Conservation (phyloP, 2,113 vertebrate genomes). For the Nothoprocta perdicaria region DNA sequence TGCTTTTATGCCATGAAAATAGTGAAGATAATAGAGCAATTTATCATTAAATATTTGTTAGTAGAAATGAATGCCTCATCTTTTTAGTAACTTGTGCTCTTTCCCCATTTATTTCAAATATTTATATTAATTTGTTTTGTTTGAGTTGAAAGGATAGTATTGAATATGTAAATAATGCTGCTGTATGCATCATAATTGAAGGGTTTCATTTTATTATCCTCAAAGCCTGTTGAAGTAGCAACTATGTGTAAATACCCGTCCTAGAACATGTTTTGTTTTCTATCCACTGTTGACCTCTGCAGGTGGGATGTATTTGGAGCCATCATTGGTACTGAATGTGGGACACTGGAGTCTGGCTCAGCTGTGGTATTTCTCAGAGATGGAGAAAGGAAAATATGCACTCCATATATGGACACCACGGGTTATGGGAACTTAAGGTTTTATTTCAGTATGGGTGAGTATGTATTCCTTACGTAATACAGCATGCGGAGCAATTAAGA, state of each 20-base stretch:
- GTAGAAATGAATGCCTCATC: background rate
- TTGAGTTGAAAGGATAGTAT: background rate
- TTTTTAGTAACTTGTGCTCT: background rate
- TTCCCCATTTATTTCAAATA: background rate
- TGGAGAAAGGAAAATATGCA: constrained; percentile 91
- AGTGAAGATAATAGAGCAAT: background rate
- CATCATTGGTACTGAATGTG: constrained; percentile 88
- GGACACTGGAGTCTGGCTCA: constrained; percentile 90
- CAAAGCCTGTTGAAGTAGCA: background rate
- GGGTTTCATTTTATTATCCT: background rate
- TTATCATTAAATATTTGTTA: background rate
- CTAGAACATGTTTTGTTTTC: background rate
- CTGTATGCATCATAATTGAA: background rate
- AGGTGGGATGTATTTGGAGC: constrained; percentile 93
- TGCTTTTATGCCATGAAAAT: background rate
- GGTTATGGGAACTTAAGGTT: constrained; percentile 94
- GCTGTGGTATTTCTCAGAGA: constrained; percentile 90
- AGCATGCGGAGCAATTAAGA: background rate
- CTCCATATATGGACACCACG: constrained; percentile 92
- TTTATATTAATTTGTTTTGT: background rate
- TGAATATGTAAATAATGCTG: background rate
- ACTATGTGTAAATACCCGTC: background rate
- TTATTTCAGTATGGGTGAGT: constrained; percentile 93
- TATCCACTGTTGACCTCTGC: background rate
- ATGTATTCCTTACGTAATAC: background rate